Percentiles rank a stretch among this genome's conserved stretches.
These are phyloP conservation scores for Dyspetes luteomarginatus DNA, from an alignment of 2,888 invertebrate genomes.

Conservation along the genomic window DNA sequence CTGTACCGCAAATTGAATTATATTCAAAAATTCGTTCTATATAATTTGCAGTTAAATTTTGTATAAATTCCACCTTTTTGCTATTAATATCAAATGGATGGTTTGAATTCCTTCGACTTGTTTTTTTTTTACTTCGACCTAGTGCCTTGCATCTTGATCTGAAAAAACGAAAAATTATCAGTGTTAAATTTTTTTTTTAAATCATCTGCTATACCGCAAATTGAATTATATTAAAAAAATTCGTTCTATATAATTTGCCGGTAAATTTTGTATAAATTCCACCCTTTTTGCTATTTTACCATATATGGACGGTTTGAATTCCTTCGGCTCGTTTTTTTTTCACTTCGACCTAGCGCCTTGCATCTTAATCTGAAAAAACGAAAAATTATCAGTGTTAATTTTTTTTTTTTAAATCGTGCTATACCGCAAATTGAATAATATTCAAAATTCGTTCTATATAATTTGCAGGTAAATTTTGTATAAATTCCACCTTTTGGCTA, in stretches of 20 bases:
- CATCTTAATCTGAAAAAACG: conserved; percentile 24
- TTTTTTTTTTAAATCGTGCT: no score
- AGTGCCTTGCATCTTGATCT: conserved; percentile 11
- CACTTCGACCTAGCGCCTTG: background rate
- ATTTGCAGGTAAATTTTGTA: no score
- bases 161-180: background rate
- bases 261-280: conserved; percentile 57
- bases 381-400: background rate
- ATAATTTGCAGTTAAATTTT: conserved; percentile 76
- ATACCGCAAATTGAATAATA: no score
- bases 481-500: no score
- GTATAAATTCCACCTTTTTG: conserved; percentile 26
- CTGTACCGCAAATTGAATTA: no score
- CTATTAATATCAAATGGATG: background rate
- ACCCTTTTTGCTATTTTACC: conserved; percentile 13
- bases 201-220: no score
- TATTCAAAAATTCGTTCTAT: no score
- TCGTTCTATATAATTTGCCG: conserved; percentile 80
- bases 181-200: no score
- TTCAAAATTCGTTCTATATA: no score
- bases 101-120: no score
- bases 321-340: conserved; percentile 1
- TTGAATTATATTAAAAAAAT: no score
- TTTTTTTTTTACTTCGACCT: background rate
- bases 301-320: background rate